Percentiles rank a stretch among this genome's conserved stretches.
Evolutionary conservation across 1,140 invertebrate species (phyloP).

Genomic region (Varroa destructor): DNA sequence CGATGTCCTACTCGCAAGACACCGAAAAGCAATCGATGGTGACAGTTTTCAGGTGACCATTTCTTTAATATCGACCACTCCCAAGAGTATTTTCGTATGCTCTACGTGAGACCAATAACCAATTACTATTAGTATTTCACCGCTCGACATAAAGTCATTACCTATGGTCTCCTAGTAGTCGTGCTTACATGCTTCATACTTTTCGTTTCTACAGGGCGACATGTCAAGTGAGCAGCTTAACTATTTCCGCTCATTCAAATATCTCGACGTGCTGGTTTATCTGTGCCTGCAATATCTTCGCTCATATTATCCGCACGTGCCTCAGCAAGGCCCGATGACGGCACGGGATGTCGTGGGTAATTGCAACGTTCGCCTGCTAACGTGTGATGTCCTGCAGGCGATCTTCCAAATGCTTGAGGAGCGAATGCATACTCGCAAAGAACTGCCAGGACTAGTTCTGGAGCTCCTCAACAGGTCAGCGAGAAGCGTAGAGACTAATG

Average conservation of each 20-base stretch:
- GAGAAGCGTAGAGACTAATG: constrained; percentile 18
- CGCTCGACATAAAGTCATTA: no score
- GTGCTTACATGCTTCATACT: no score
- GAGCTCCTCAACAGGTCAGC: constrained; percentile 14
- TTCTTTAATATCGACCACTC: not conserved
- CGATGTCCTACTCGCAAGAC: constrained; percentile 16
- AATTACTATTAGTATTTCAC: no score
- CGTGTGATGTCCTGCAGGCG: constrained; percentile 37
- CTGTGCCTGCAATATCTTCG: constrained; percentile 64
- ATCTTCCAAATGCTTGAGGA: constrained; percentile 31
- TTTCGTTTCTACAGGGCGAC: not conserved
- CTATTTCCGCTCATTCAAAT: constrained; percentile 55
- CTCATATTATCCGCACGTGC: constrained; percentile 62
- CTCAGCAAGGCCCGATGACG: constrained; percentile 49
- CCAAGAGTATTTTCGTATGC: not conserved
- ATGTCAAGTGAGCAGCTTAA: constrained; percentile 15
- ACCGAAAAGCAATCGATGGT: constrained; percentile 16
- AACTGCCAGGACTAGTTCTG: constrained; percentile 15
- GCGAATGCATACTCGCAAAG: constrained; percentile 2
- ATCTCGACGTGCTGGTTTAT: constrained; percentile 63
- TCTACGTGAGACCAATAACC: no score
- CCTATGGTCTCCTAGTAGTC: no score
- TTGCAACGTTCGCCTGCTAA: constrained; percentile 55
- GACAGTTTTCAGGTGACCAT: constrained; percentile 12
- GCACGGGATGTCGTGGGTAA: constrained; percentile 62